Percentiles rank a stretch among this genome's conserved stretches.
phyloP scores from a whole-genome alignment of 2,113 vertebrate species.

The Amia ocellicauda region DNA sequence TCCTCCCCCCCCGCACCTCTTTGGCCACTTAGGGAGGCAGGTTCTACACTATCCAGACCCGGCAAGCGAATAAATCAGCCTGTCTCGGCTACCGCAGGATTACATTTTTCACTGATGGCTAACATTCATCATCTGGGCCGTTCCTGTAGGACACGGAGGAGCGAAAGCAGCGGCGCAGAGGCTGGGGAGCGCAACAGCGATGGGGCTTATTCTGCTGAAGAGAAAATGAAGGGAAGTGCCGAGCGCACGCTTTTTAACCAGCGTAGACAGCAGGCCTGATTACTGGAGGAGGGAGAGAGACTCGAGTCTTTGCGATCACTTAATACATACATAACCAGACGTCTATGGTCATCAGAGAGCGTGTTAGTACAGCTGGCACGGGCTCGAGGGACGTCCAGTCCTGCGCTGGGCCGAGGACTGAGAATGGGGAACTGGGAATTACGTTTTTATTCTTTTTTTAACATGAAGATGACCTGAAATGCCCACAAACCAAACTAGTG shows the following conservation, averaged over 20 bases:
- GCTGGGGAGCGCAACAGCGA: not conserved
- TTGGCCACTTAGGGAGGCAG: not conserved
- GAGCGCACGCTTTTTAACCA: not conserved
- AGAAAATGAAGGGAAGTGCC: not conserved
- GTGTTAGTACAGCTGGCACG: too few relatives aligned
- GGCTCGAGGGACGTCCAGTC: too few relatives aligned
- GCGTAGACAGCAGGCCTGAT: not conserved
- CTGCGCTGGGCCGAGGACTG: too few relatives aligned
- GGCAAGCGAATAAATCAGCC: slow-evolving; percentile 33
- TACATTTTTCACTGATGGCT: slow-evolving; percentile 9
- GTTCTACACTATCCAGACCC: slow-evolving; percentile 1
- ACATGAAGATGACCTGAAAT: too few relatives aligned
- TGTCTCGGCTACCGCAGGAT: slow-evolving; percentile 39
- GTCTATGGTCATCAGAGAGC: too few relatives aligned
- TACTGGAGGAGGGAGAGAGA: not conserved
- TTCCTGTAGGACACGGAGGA: not conserved
- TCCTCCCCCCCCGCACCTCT: not conserved
- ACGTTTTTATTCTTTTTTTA: too few relatives aligned
- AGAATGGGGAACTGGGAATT: too few relatives aligned
- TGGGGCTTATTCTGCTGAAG: not conserved
- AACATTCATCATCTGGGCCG: slow-evolving; percentile 45
- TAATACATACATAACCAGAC: too few relatives aligned
- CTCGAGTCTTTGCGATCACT: too few relatives aligned
- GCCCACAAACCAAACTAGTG: too few relatives aligned
- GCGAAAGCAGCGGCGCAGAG: not conserved